These are phyloP conservation scores for Falco peregrinus DNA, from an alignment of 2,797 vertebrate genomes.

Conservation along the genomic window DNA sequence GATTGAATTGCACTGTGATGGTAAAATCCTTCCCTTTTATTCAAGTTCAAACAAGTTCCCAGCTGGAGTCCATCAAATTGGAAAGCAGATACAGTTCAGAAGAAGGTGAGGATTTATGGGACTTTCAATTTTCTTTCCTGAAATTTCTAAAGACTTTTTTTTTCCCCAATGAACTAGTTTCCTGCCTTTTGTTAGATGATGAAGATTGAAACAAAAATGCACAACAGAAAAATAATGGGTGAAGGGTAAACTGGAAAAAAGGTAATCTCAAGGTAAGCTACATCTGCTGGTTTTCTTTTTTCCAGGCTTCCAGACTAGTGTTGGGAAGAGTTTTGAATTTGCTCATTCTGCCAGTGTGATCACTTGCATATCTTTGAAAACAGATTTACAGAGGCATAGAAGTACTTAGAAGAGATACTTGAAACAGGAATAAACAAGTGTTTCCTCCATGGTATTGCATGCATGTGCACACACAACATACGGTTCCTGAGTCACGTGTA, in stretches of 20 bases:
- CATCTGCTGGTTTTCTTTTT: neutral
- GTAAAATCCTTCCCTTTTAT: conserved; percentile 6
- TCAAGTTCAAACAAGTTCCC: conserved; percentile 12
- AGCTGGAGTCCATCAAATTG: neutral
- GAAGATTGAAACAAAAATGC: neutral
- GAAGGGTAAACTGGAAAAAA: neutral
- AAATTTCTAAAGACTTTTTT: neutral
- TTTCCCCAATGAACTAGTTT: neutral
- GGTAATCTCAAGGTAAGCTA: neutral
- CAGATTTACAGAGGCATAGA: neutral
- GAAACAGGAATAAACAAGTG: neutral
- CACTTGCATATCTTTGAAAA: neutral
- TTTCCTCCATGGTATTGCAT: neutral
- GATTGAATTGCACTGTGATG: neutral
- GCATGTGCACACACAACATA: neutral
- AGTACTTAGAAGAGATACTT: neutral
- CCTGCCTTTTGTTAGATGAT: neutral
- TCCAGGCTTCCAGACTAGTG: neutral
- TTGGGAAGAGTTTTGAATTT: neutral
- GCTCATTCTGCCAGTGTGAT: neutral
- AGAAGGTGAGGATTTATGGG: neutral
- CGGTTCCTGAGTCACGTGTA: neutral
- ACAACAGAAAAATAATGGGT: neutral
- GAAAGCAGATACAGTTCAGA: neutral
- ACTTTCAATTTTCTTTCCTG: neutral